Conservation (phyloP, 2,888 invertebrate genomes). For the Heliconius cydno region DNA sequence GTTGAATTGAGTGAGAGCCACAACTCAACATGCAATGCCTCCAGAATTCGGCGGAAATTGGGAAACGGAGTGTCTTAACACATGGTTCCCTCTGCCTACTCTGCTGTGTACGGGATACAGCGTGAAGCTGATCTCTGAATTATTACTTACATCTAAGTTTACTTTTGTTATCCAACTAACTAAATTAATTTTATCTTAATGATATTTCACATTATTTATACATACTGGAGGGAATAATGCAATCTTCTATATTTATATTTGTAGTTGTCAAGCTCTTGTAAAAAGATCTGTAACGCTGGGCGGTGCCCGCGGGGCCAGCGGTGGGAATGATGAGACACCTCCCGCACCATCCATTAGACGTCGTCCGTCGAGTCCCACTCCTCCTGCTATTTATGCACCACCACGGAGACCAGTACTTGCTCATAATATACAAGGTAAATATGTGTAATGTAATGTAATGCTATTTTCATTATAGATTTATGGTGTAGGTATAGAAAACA, state of each 20-base stretch:
- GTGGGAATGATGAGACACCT: constrained; percentile 65
- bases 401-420: constrained; percentile 69
- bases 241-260: background rate
- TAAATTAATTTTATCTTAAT: background rate
- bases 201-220: background rate
- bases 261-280: constrained; percentile 78
- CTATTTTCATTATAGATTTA: too few species aligned
- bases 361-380: constrained; percentile 74
- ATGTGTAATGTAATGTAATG: too few species aligned
- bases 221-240: background rate
- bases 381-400: constrained; percentile 57
- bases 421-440: constrained; percentile 72
- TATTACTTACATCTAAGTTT: background rate
- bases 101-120: too few species aligned
- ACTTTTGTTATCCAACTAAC: too few species aligned
- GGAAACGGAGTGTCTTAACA: too few species aligned
- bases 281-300: constrained; percentile 73
- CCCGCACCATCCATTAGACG: constrained; percentile 77
- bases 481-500: too few species aligned
- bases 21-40: too few species aligned
- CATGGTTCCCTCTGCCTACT: too few species aligned
- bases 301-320: constrained; percentile 60
- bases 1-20: too few species aligned
- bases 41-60: too few species aligned
- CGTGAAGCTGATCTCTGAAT: background rate